Conservation (phyloP, 1,140 invertebrate genomes). For the Polypedilum vanderplanki region DNA sequence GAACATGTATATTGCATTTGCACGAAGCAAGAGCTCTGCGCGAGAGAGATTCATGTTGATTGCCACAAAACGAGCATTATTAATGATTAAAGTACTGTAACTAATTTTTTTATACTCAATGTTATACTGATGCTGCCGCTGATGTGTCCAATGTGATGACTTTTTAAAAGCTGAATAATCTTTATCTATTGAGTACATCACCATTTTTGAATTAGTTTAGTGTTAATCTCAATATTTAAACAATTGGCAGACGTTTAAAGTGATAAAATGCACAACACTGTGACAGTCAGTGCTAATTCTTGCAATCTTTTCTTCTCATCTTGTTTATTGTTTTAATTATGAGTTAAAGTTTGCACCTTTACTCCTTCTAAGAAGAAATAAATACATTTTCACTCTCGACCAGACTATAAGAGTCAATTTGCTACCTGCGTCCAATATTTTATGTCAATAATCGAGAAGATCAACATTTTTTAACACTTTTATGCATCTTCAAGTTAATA, state of each 20-base stretch:
- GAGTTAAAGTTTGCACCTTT: not conserved
- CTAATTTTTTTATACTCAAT: conserved; percentile 15
- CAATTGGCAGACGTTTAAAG: conserved; percentile 11
- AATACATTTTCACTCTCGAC: not conserved
- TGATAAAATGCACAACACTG: not conserved
- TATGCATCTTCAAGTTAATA: too few species aligned
- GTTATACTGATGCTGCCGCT: conserved; percentile 9
- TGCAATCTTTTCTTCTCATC: not conserved
- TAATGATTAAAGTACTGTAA: conserved; percentile 23
- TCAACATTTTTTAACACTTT: too few species aligned
- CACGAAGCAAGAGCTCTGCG: not conserved
- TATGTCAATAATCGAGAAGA: not conserved
- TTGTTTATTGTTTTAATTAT: conserved; percentile 6
- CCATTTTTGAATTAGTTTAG: not conserved
- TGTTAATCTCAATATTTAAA: conserved; percentile 1
- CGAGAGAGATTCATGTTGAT: conserved; percentile 15
- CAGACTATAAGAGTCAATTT: conserved; percentile 21
- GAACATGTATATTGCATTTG: too few species aligned
- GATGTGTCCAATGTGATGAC: not conserved
- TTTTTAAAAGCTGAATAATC: not conserved
- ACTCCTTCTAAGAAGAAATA: conserved; percentile 1
- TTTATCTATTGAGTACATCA: not conserved
- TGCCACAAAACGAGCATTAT: conserved; percentile 16
- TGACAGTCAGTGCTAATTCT: conserved; percentile 9
- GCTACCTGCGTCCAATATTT: conserved; percentile 8